phyloP scores from a whole-genome alignment of 2,888 invertebrate species.

The Tachina grossa region DNA sequence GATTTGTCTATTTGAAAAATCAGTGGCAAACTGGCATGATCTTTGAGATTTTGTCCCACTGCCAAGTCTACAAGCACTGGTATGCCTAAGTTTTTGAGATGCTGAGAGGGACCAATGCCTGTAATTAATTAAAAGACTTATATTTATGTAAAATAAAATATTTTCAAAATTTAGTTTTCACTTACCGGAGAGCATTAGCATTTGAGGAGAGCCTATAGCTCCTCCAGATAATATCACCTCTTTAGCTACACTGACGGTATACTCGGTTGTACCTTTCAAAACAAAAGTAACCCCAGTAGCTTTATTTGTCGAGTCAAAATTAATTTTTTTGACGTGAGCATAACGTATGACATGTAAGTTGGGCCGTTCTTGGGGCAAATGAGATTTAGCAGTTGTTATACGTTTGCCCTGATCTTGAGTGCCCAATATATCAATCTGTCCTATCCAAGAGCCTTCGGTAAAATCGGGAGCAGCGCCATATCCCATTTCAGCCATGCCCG shows the following conservation, averaged over 20 bases:
- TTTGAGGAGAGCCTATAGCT: constrained; percentile 94
- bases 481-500: constrained; percentile 91
- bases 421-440: constrained; percentile 93
- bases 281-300: constrained; percentile 84
- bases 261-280: constrained; percentile 84
- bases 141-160: neutral
- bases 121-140: neutral
- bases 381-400: constrained; percentile 91
- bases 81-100: constrained; percentile 77
- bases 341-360: constrained; percentile 86
- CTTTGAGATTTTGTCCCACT: constrained; percentile 91
- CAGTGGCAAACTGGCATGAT: constrained; percentile 87
- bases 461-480: constrained; percentile 90
- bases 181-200: constrained; percentile 94
- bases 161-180: neutral
- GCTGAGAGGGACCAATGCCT: constrained; percentile 80
- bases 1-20: constrained; percentile 83
- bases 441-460: constrained; percentile 91
- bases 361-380: constrained; percentile 84
- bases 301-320: constrained; percentile 83
- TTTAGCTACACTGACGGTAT: constrained; percentile 85
- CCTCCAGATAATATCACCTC: constrained; percentile 95
- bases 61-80: constrained; percentile 78
- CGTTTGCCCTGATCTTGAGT: constrained; percentile 91
- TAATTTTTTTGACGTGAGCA: constrained; percentile 85